Base-by-base conservation (phyloP, 2,113 vertebrate genomes). In the Anguilla rostrata region DNA sequence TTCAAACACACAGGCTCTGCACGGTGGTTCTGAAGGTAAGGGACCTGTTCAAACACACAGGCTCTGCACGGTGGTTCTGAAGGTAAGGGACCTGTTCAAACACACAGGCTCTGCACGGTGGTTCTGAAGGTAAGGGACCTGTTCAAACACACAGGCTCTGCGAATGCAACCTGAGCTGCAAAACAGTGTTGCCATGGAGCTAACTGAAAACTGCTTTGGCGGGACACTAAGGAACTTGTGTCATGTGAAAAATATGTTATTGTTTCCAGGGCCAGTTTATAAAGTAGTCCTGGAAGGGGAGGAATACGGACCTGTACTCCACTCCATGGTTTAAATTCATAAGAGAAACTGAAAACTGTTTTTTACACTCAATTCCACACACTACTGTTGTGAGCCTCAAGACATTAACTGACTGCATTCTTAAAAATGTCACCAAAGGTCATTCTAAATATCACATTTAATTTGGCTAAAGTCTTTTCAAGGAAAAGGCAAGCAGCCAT, bases 181-280 rank as follows among this genome's bases (percentile, higher is more conserved):
- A 89, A 91, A 91, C 80, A 86, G 16, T 87, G 85, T 87, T 86
- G 87, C 85, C 75, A 91, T 87, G 84, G 75, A 46, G 83, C 39
- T 81, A 83, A 82, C 75, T 86, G 84, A 66, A 40, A 87, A 63
- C 46, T 57, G 40, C 34, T 84, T 11, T 83, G 75, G 41, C 18
- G 41, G 40, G 63, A 82, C 66, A 83, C 85, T 78, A 78, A 66
- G 84, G 80, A 26, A 39, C 26, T 86, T 86, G 63, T 84, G 81
- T 89, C 84, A 89, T 39, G 43, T 41, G 49, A 39, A 26, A 85
- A 82, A 60, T 87, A 89, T 90, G 87, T 80, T 56, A 29, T 57
- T 83, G 75, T 56, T 79, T 79, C 41, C 75, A 34, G 40, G 34
- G 56, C 11, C 8, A 22, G 40, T 41, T 56, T 49, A 26, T 85